Evolutionary conservation across 2,888 invertebrate genomes (phyloP).

Genomic region (Rotaria macrura): DNA sequence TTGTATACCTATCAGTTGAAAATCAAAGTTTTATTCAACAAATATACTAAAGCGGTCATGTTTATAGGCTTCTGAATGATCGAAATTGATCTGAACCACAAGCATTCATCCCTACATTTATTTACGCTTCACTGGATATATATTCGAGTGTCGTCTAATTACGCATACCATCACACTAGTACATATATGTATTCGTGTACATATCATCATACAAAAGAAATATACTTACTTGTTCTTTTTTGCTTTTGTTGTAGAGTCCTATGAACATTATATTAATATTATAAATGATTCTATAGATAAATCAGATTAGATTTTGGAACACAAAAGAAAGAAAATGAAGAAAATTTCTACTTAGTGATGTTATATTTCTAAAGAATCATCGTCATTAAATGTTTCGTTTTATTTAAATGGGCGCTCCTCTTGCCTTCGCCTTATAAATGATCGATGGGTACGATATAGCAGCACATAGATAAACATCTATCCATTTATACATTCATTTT

Average conservation of each 20-base stretch:
- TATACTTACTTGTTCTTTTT: background rate
- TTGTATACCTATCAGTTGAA: background rate
- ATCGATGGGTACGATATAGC: background rate
- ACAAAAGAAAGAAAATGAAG: background rate
- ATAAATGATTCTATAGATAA: background rate
- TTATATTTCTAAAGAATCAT: background rate
- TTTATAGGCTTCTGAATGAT: background rate
- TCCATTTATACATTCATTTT: background rate
- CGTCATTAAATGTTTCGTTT: background rate
- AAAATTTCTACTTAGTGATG: background rate
- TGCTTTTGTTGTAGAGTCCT: background rate
- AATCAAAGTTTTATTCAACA: background rate
- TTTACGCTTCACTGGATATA: background rate
- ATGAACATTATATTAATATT: background rate
- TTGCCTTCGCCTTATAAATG: background rate
- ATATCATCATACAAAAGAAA: background rate
- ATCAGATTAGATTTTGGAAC: background rate
- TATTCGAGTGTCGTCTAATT: background rate
- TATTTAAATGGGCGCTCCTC: background rate
- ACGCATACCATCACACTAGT: background rate
- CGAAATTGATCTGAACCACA: background rate
- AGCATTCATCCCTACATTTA: background rate
- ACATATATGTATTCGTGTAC: background rate
- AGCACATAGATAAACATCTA: conserved; percentile 1
- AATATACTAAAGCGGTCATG: background rate